Percentiles rank a stretch among this genome's conserved stretches.
phyloP scores from a whole-genome alignment of 2,113 vertebrate species.

The Ptyas mucosa region DNA sequence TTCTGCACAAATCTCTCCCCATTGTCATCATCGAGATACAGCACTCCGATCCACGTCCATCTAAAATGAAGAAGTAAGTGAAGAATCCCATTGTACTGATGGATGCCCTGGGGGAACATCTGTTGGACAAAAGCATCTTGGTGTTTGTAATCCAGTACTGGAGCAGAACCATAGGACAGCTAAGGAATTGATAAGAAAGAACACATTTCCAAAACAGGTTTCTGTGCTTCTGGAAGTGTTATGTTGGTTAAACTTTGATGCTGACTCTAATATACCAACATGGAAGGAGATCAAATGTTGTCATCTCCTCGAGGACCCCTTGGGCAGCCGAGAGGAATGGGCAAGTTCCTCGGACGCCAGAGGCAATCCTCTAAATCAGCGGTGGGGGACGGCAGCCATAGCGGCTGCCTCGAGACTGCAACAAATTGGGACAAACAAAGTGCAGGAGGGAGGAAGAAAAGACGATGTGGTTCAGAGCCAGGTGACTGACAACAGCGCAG shows the following conservation, averaged over 20 bases:
- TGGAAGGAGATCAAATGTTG: neutral
- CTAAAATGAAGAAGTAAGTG: neutral
- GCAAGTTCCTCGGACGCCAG: too few relatives aligned
- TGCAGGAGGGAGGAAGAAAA: too few relatives aligned
- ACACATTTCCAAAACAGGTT: neutral
- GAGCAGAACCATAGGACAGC: neutral
- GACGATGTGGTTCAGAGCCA: too few relatives aligned
- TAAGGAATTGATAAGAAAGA: neutral
- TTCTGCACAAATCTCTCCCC: neutral
- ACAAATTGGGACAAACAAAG: too few relatives aligned
- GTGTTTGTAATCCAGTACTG: neutral
- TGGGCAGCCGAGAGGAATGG: too few relatives aligned
- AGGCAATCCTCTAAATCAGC: too few relatives aligned
- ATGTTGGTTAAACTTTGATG: neutral
- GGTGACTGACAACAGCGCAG: too few relatives aligned
- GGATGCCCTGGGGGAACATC: neutral
- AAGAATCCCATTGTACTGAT: neutral
- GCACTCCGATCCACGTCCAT: neutral
- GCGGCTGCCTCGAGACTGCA: too few relatives aligned
- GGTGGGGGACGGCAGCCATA: too few relatives aligned
- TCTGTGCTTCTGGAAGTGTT: neutral
- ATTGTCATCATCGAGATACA: neutral
- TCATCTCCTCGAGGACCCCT: too few relatives aligned
- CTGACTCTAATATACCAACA: neutral
- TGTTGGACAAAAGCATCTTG: neutral